Base-by-base conservation (phyloP, 1,140 invertebrate genomes). In the Rhizoglyphus robini region DNA sequence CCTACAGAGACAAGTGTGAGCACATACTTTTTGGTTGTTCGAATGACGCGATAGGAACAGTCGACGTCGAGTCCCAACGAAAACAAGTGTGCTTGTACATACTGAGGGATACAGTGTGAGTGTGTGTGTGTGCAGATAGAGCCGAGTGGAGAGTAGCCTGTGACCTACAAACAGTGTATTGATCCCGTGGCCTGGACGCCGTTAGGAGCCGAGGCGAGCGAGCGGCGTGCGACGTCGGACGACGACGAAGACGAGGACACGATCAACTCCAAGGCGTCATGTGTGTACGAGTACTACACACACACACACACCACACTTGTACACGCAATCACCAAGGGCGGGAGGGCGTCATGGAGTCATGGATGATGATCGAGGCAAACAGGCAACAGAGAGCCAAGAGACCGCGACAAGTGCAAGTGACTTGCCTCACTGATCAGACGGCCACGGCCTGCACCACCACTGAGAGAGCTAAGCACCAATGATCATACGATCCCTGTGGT, bases 151-250 rank as follows among this genome's bases (percentile, higher is more conserved):
- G 29, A 60, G 30, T 54, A 54, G 51, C 51, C 51, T 34, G 2
- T 60, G 58, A 60, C 58, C 58, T 60, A 60, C 58, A 60, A 60
- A 60, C 2, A 18, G 58, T 20, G 15, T 60, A 46, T 60, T 60
- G 58, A 60, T 60, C 58, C 58, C 58, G 23, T 49, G 5, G 36
- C 36, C 36, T 41, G 36, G 36, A 41, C 36, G 18, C 18, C 8
- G 36, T 18, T 11, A 41, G 8, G 18, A 41, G 18, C 8, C 8
- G 36, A 54, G 51, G 51, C 8, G 51, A 54, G 51, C 8, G 23
- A 32, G 23, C n/a, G n/a, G n/a, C n/a, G n/a, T n/a, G n/a, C n/a
- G n/a, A n/a, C n/a, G n/a, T n/a, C n/a, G n/a, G n/a, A n/a, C n/a
- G 23, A 32, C 8, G 15, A 23, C 51, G 5, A 32, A 8, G 51